Evolutionary conservation across 2,113 vertebrate species (phyloP).

Genomic region (Pseudorhombus dupliciocellatus): DNA sequence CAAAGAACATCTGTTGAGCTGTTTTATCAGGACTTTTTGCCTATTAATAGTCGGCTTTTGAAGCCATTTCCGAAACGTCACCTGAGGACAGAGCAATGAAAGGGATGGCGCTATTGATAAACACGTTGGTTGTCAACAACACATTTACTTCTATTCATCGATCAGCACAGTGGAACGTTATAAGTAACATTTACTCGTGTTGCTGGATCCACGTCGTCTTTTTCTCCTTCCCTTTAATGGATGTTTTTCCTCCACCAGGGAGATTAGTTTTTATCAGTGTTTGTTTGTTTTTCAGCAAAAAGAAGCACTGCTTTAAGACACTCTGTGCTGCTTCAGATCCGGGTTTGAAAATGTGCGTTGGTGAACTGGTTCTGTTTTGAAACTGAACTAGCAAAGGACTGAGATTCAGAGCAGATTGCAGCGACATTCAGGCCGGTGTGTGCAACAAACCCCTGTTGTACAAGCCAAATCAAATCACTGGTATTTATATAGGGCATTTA

Average conservation of each 20-base stretch:
- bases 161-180: background rate
- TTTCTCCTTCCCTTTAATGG: no score
- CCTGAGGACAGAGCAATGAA: constrained; percentile 24
- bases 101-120: constrained; percentile 28
- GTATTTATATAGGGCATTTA: background rate
- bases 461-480: background rate
- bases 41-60: constrained; percentile 32
- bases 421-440: constrained; percentile 5
- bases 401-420: background rate
- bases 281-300: no score
- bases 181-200: background rate
- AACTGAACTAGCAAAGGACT: background rate
- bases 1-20: constrained; percentile 32
- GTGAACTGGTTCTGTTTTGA: no score
- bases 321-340: no score
- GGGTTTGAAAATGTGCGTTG: background rate
- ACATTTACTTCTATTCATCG: background rate
- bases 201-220: background rate
- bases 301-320: no score
- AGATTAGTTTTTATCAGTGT: no score
- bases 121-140: background rate
- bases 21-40: constrained; percentile 22
- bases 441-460: background rate
- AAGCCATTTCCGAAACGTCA: constrained; percentile 47
- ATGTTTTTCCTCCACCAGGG: no score